Base-by-base conservation (phyloP, 2,113 vertebrate species). In the Nymphicus hollandicus region DNA sequence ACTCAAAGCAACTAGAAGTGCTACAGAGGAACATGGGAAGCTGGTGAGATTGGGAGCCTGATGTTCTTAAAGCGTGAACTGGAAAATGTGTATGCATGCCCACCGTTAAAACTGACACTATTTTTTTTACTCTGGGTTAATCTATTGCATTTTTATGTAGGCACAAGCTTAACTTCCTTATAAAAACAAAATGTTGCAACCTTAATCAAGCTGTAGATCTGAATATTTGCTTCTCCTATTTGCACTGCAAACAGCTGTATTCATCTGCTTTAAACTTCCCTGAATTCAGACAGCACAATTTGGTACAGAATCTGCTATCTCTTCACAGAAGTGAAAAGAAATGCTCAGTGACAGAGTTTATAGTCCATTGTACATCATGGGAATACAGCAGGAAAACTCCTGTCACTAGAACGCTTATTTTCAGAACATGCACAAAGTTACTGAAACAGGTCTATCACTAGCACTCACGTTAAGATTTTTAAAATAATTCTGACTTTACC, bases 31-130 rank as follows among this genome's bases (percentile, higher is more conserved):
- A 49, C 35, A 65, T 16, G 14, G 71, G 15, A 71, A 37, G 7
- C 5, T 7, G 3, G 13, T 28, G n/a, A 78, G 15, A 0, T 1
- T 74, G 17, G 6, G 17, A 84, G 17, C 1, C 39, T 8, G 4
- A 25, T 72, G 79, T 87, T 68, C 56, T 41, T 70, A 46, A 73
- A 55, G 6, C 13, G 11, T 33, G 1, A 64, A 39, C 31, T 70
- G 22, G 14, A 44, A 83, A 77, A 77, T 6, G 22, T 8, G 1
- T 33, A 23, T 46, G 11, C 7, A 52, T 18, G 17, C 65, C 28
- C 24, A 23, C 17, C 20, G 3, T 66, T 66, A n/a, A 85, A 56
- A 37, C 7, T 47, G 13, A 23, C 2, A 0, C 11, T 53, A 31
- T 6, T 7, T 37, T 70, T 92, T 83, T 63, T 14, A 17, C 10